A percentile compares a stretch with the other conserved stretches of the same genome.
Conservation (phyloP, 2,888 invertebrate genomes). For the Neoaliturus tenellus region DNA sequence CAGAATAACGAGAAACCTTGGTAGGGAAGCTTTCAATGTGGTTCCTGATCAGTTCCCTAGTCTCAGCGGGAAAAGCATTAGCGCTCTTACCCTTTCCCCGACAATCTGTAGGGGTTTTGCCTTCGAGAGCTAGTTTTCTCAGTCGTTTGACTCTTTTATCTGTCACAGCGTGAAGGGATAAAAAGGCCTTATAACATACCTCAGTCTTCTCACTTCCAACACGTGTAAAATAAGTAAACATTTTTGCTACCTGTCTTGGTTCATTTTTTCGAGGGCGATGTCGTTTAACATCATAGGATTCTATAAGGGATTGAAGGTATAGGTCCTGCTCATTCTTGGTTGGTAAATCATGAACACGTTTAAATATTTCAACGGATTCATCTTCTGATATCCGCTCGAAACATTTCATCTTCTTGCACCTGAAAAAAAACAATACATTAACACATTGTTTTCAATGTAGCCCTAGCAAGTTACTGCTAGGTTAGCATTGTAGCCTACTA, state of each 20-base stretch:
- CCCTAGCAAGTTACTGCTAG: too few relatives aligned
- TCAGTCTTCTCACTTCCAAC: background rate
- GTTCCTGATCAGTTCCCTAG: background rate
- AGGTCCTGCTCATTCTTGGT: too few relatives aligned
- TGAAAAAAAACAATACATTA: too few relatives aligned
- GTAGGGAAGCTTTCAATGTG: conserved; percentile 46
- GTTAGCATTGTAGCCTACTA: too few relatives aligned
- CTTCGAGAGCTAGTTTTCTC: background rate
- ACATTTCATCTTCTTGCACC: too few relatives aligned
- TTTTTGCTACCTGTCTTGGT: background rate
- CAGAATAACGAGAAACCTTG: conserved; percentile 7
- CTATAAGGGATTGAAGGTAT: too few relatives aligned
- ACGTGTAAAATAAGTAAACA: background rate
- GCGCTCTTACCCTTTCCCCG: conserved; percentile 9
- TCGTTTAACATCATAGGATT: too few relatives aligned
- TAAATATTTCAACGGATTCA: too few relatives aligned
- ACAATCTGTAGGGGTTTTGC: conserved; percentile 27
- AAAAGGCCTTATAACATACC: conserved; percentile 50
- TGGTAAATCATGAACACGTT: too few relatives aligned
- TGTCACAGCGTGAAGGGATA: background rate
- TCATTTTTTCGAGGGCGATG: too few relatives aligned
- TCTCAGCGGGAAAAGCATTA: background rate
- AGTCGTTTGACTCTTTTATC: conserved; percentile 22
- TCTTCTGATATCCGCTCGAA: too few relatives aligned
- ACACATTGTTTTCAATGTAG: too few relatives aligned